A percentile compares a stretch with the other conserved stretches of the same genome.
Evolutionary conservation across 2,113 vertebrate genomes (phyloP).

Genomic region (Melanocharis versteri): DNA sequence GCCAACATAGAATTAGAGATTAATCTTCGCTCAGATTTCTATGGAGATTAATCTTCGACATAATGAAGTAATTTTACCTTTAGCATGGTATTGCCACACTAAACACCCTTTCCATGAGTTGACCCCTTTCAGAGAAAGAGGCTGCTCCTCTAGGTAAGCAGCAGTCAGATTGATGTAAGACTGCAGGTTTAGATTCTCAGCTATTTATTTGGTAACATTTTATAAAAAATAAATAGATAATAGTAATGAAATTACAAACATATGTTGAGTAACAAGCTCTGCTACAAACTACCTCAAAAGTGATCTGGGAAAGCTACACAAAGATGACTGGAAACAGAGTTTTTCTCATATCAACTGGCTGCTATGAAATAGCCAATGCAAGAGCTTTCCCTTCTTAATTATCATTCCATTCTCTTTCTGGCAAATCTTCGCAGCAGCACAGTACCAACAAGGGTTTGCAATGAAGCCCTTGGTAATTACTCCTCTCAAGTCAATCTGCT

Average conservation of each 20-base stretch:
- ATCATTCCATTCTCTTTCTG: neutral
- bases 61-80: neutral
- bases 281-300: neutral
- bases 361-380: neutral
- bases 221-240: neutral
- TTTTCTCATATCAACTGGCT: neutral
- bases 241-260: neutral
- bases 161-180: neutral
- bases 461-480: constrained; percentile 40
- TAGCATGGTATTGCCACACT: neutral
- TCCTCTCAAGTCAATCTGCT: constrained; percentile 29
- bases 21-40: neutral
- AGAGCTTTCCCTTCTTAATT: neutral
- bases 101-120: neutral
- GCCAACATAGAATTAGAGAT: neutral
- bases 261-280: neutral
- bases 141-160: neutral
- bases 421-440: neutral
- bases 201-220: neutral
- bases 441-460: neutral
- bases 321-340: neutral
- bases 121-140: neutral
- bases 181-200: neutral
- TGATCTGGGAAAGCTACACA: neutral
- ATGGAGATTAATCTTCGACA: neutral